Percentiles rank a stretch among this genome's conserved stretches.
Evolutionary conservation across 2,797 vertebrate genomes (phyloP).

Genomic region (Myiothlypis chrysogaster): DNA sequence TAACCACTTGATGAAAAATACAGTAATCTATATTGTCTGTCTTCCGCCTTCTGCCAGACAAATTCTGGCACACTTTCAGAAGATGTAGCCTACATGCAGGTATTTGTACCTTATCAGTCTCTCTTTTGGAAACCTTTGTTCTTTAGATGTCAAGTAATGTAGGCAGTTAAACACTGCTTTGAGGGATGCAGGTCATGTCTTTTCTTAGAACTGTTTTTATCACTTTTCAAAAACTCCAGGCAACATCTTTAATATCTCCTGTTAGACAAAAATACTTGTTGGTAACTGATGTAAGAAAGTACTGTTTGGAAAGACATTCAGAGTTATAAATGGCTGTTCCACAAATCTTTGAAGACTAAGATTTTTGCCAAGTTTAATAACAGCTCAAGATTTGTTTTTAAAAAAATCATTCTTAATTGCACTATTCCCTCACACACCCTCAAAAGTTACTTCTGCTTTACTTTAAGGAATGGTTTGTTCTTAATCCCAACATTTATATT

Average conservation of each 20-base stretch:
- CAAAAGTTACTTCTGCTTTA: background rate
- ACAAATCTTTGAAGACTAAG: background rate
- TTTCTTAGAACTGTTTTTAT: conserved; percentile 54
- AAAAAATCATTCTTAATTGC: background rate
- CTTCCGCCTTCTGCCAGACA: background rate
- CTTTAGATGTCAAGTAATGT: conserved; percentile 58
- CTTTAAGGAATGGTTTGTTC: background rate
- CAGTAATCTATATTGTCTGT: conserved; percentile 37
- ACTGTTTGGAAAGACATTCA: background rate
- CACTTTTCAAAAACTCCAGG: conserved; percentile 48
- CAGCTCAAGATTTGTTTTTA: background rate
- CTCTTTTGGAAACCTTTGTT: conserved; percentile 58
- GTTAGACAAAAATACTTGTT: conserved; percentile 37
- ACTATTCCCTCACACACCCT: background rate
- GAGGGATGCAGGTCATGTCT: conserved; percentile 45
- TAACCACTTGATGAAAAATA: conserved; percentile 61
- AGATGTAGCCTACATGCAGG: conserved; percentile 58
- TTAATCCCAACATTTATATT: background rate
- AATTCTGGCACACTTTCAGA: conserved; percentile 38
- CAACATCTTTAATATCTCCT: conserved; percentile 50
- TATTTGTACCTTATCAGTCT: conserved; percentile 49
- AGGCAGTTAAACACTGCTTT: conserved; percentile 59
- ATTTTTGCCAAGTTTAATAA: background rate
- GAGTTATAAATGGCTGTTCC: background rate
- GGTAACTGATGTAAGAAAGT: conserved; percentile 6